Conservation (phyloP, 2,888 invertebrate genomes). For the Gonocerus acuteangulatus region DNA sequence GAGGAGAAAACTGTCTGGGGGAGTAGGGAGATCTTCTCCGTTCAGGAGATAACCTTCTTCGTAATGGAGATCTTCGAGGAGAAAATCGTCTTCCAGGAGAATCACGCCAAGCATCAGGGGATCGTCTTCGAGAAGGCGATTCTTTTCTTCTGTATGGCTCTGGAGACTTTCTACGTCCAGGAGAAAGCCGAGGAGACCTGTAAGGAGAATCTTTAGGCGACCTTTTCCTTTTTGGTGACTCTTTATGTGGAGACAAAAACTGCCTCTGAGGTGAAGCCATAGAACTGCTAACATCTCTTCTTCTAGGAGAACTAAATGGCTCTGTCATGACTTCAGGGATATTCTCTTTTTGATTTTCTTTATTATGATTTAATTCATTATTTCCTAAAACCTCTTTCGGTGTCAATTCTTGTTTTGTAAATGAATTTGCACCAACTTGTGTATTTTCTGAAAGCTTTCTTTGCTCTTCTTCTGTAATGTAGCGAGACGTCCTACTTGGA, state of each 20-base stretch:
- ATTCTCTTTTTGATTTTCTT: slow-evolving; percentile 3
- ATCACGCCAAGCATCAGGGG: neutral
- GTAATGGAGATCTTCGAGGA: slow-evolving; percentile 24
- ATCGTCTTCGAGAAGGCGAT: neutral
- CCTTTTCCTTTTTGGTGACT: slow-evolving; percentile 19
- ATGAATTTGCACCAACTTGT: neutral
- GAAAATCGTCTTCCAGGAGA: slow-evolving; percentile 20
- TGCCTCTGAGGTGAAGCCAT: slow-evolving; percentile 5
- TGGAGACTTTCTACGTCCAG: slow-evolving; percentile 4
- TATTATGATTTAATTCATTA: neutral
- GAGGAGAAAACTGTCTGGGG: slow-evolving; percentile 16
- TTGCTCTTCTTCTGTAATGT: slow-evolving; percentile 1
- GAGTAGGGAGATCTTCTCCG: slow-evolving; percentile 27
- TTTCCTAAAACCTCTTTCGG: neutral
- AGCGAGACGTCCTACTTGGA: neutral
- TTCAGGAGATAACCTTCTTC: slow-evolving; percentile 24
- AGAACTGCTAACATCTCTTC: neutral
- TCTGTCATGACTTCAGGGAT: neutral
- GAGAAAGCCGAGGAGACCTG: slow-evolving; percentile 5
- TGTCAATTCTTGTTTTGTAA: neutral
- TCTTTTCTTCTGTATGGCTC: slow-evolving; percentile 11
- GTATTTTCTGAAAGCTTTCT: slow-evolving; percentile 3
- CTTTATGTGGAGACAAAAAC: slow-evolving; percentile 1
- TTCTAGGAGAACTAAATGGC: neutral
- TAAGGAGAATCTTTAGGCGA: slow-evolving; percentile 7